A percentile compares a stretch with the other conserved stretches of the same genome.
Evolutionary conservation across 2,113 vertebrate genomes (phyloP).

Genomic region (Chinchilla lanigera): DNA sequence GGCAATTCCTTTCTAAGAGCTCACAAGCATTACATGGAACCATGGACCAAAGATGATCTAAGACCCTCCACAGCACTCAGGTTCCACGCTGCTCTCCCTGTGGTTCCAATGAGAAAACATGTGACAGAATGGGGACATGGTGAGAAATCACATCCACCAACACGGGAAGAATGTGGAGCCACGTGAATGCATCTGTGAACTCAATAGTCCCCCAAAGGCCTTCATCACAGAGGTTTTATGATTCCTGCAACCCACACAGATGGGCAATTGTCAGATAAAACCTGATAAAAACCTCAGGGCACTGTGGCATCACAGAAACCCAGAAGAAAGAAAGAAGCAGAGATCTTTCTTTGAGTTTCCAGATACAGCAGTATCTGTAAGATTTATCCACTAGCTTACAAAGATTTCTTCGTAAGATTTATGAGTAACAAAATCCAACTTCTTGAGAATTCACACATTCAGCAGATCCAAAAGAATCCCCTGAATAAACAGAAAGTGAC

Average conservation of each 20-base stretch:
- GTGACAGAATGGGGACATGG: conserved; percentile 27
- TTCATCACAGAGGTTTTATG: background rate
- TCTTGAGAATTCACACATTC: background rate
- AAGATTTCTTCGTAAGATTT: background rate
- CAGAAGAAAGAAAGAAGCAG: background rate
- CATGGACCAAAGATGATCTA: fast-evolving
- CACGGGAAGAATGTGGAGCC: fast-evolving
- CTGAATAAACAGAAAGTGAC: background rate
- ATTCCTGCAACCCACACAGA: background rate
- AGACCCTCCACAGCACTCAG: background rate
- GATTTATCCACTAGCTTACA: background rate
- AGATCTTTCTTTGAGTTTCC: background rate
- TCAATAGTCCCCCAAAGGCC: background rate
- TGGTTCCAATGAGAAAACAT: background rate
- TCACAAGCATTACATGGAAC: fast-evolving
- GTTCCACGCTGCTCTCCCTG: background rate
- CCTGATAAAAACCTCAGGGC: background rate
- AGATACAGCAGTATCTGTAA: background rate
- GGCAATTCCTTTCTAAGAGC: background rate
- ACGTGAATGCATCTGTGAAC: background rate
- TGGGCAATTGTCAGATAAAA: background rate
- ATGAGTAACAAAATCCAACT: background rate
- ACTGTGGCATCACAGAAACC: background rate
- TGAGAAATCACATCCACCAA: background rate
- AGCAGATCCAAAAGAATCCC: background rate